Conservation (phyloP, 2,888 invertebrate species). For the Alitta virens region DNA sequence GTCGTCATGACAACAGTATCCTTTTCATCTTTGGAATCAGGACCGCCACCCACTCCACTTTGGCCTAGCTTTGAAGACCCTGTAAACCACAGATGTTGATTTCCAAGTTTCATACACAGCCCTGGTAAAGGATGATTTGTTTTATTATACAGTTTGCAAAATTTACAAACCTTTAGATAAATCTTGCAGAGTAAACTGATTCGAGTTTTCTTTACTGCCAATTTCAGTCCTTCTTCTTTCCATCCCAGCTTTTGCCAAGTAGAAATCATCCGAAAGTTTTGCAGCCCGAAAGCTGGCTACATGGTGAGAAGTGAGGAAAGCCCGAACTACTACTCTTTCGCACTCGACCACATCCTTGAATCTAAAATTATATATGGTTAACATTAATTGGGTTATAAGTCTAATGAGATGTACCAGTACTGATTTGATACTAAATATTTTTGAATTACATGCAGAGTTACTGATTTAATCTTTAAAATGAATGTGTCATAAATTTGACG, state of each 20-base stretch:
- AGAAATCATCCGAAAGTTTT: constrained; percentile 53
- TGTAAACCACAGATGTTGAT: too few species aligned
- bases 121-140: too few species aligned
- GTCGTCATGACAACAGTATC: constrained; percentile 43
- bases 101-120: too few species aligned
- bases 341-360: constrained; percentile 56
- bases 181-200: constrained; percentile 18
- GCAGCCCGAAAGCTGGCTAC: constrained; percentile 53
- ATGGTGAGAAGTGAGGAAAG: constrained; percentile 34
- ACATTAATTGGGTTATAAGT: too few species aligned
- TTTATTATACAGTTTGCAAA: too few species aligned
- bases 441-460: too few species aligned
- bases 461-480: too few species aligned
- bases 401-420: too few species aligned
- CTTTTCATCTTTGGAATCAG: constrained; percentile 27
- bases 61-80: background rate
- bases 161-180: constrained; percentile 14
- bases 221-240: constrained; percentile 39
- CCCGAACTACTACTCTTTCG: constrained; percentile 52
- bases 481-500: too few species aligned
- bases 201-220: constrained; percentile 38
- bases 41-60: background rate
- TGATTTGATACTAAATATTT: too few species aligned
- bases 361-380: too few species aligned
- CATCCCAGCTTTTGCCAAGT: constrained; percentile 45